Evolutionary conservation across 2,797 vertebrate species (phyloP).

Genomic region (Tachyglossus aculeatus): DNA sequence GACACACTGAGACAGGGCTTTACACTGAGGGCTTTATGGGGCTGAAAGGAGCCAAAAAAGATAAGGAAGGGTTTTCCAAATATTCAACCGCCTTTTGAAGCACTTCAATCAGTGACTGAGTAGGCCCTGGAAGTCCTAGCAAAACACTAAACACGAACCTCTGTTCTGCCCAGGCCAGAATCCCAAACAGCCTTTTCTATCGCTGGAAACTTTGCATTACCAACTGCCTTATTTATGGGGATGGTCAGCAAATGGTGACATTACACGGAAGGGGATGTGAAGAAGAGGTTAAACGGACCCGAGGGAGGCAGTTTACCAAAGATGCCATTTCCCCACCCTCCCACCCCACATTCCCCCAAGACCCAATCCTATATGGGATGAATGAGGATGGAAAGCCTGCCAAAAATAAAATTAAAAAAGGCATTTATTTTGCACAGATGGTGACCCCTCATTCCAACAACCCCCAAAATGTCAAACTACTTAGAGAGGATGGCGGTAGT

Average conservation of each 20-base stretch:
- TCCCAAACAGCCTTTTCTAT: slow-evolving; percentile 43
- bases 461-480: slow-evolving; percentile 36
- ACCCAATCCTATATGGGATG: slow-evolving; percentile 39
- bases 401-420: slow-evolving; percentile 35
- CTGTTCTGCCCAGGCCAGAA: slow-evolving; percentile 59
- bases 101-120: slow-evolving; percentile 13
- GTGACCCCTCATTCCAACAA: slow-evolving; percentile 23
- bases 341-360: slow-evolving; percentile 5
- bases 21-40: slow-evolving; percentile 1
- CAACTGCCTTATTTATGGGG: slow-evolving; percentile 29
- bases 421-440: slow-evolving; percentile 29
- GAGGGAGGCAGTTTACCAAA: slow-evolving; percentile 61
- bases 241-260: slow-evolving; percentile 41
- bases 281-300: slow-evolving; percentile 52
- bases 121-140: slow-evolving; percentile 54
- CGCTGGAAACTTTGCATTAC: slow-evolving; percentile 42
- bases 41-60: background rate
- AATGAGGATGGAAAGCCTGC: too few species aligned
- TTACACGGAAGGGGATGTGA: background rate
- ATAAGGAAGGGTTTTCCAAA: slow-evolving; percentile 3
- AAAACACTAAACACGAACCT: slow-evolving; percentile 46
- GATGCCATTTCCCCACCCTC: slow-evolving; percentile 61
- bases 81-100: slow-evolving; percentile 11
- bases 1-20: background rate
- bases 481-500: slow-evolving; percentile 28